Evolutionary conservation across 2,888 invertebrate species (phyloP), one percentile per base, ranked within the genome.

Genomic region (Gisinianus flammeolus): DNA sequence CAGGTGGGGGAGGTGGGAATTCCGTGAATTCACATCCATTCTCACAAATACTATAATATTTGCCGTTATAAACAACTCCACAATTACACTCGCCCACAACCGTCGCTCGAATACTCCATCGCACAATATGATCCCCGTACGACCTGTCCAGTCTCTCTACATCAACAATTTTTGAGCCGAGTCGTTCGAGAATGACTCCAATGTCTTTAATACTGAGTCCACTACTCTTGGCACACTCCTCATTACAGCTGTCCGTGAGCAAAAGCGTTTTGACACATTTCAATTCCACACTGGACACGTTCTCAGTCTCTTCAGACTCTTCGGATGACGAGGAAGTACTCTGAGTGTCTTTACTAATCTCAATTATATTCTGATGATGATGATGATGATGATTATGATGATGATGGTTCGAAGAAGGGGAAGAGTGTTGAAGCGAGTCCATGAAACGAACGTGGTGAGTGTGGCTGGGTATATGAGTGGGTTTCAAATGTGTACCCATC

Each of bases 71-170:
- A 87, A 96, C 94, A 85, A 96, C 94, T 82, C 96, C 96, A 82
- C 96, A 90, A 88, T 96, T n/a, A 6, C 19, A 5, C 24, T 24
- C 96, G 79, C 95, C 91, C 86, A 96, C 89, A 87, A 96, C 96
- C 85, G 95, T 94, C 85, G 96, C 96, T 88, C 95, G 96, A 89
- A 96, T 96, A 88, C 96, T 96, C 96, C 96, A 96, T 88, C 96
- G 95, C 90, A 95, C 95, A 87, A 95, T 95, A 88, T 96, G 95
- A 88, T 94, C 94, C 88, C 96, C 96, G 85, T 93, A 93, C 88
- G 96, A 96, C 79, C 96, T 91, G 88, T 96, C 95, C 85, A 96
- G 89, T 84, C 95, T 91, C 89, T 96, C 96, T 85, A 96, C 96
- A 89, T 96, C 96, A 83, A 96, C 90, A 85, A 96, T 96, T 89